A percentile compares a stretch with the other conserved stretches of the same genome.
Evolutionary conservation across 2,797 vertebrate genomes (phyloP).

Genomic region (Rhinella marina): DNA sequence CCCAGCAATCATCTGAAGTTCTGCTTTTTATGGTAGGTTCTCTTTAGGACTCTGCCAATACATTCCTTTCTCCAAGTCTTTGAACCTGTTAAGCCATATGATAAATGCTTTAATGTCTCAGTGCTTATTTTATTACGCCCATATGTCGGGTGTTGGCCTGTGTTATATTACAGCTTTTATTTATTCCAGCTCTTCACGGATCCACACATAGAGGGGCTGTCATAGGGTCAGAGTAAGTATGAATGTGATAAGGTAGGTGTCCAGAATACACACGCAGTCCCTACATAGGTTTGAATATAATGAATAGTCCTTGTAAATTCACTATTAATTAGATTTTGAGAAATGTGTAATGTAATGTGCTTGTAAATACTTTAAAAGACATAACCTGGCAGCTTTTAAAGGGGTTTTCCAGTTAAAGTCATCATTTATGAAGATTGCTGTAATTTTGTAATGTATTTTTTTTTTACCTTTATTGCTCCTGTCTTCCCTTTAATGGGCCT

Average conservation of each 20-base stretch:
- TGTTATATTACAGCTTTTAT: slow-evolving; percentile 27
- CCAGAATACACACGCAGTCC: background rate
- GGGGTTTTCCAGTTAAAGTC: background rate
- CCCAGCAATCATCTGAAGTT: background rate
- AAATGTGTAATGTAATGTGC: background rate
- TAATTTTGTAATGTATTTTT: too few species aligned
- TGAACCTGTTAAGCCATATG: slow-evolving; percentile 6
- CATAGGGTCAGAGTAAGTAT: background rate
- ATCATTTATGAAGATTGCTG: too few species aligned
- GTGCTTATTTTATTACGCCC: background rate
- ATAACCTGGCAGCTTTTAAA: background rate
- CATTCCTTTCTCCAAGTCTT: slow-evolving; percentile 28
- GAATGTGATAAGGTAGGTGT: background rate
- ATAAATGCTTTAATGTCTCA: slow-evolving; percentile 1
- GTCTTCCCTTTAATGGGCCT: background rate
- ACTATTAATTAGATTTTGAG: background rate
- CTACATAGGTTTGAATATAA: background rate
- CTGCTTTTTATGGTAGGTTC: background rate
- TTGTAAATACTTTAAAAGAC: background rate
- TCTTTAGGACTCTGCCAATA: background rate
- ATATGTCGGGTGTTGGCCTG: slow-evolving; percentile 16
- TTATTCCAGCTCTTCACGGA: slow-evolving; percentile 20
- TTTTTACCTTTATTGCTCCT: too few species aligned
- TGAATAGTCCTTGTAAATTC: background rate
- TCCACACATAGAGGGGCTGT: background rate